Evolutionary conservation across 2,888 invertebrate genomes (phyloP), one percentile per base, ranked within the genome.

Genomic region (Zaprionus obscuricornis): DNA sequence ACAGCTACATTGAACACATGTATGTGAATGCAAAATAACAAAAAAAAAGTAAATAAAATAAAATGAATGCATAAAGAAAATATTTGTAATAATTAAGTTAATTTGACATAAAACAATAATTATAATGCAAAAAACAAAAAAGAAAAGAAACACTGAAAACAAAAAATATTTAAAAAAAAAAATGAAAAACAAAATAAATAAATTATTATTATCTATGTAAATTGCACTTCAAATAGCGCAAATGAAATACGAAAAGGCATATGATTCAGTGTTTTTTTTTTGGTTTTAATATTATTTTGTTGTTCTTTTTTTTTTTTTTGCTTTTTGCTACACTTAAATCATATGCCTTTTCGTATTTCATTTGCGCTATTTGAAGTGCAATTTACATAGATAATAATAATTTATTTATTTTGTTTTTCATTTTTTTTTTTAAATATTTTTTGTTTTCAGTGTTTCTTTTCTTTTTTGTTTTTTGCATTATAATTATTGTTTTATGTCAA

Each of bases 81-180:
- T 77, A 69, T 63, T 70, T 73, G 66, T 71, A 81, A 68, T 62
- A 67, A 70, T 70, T 86, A 84, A 82, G 85, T 67, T 83, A 72
- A 69, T 83, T 87, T 79, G 88, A 87, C 86, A 82, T 57, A 81
- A 87, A 79, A 87, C 86, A 86, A 86, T 86, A 86, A 87, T 62
- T 72, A 70, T 74, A 81, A 67, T 66, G 70, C 52, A 57, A 57
- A 79, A 62, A 42, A 36, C 24, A n/a, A 26, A 29, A 26, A 20
- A 43, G 6, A 13, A 16, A 24, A 34, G 37, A 16, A 43, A 13
- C 24, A 17, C 18, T 24, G 27, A n/a, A n/a, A 36, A 36, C 22
- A 16, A 16, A n/a, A 16, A 33, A 17, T 10, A 17, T 22, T 8
- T 18, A 20, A 43, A 7, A 13, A 16, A 24, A 34, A 40, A 16